Evolutionary conservation across 2,888 invertebrate species (phyloP), one percentile per base, ranked within the genome.

Genomic region (Amphiduros pacificus): DNA sequence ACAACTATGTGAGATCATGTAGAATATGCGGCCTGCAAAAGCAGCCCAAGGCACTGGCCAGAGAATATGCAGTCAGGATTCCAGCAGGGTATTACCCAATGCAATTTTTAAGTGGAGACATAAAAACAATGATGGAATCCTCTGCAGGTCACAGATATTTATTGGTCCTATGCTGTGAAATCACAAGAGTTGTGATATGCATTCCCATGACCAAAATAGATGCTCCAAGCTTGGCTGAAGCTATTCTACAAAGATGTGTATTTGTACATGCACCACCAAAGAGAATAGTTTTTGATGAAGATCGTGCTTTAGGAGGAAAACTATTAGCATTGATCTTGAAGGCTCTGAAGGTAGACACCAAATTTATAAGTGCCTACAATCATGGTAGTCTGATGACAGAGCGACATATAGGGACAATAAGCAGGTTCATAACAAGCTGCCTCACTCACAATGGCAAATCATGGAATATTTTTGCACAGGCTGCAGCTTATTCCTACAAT

Each of bases 401-500:
- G 26, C 4, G 51, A 51, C 26, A 22, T 17, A 24, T 51, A 3
- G 11, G 24, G 9, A 51, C 51, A 26, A 26, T 26, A 6, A 5
- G 24, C 9, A 24, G 4, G 3, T 11, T 51, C 6, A 5, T 51
- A 6, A 51, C 24, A 6, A 17, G 17, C 2, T 26, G 17, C 51
- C 26, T 51, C 3, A 9, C 3, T 4, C 6, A 24, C 3, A 51
- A 26, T 6, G 51, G 28, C 6, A 11, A 17, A 6, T 17, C 20
- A 24, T 51, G 51, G 51, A 14, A 3, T 3, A 11, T 24, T 3
- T 51, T 24, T 24, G 26, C 17, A 6, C 20, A 27, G 5, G 5
- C 51, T 51, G 51, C 26, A 17, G 24, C 51, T 51, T 51, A 14
- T 51, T 22, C 14, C 9, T 51, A 51, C 51, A 51, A 51, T 17